phyloP scores from a whole-genome alignment of 2,113 vertebrate genomes.

The Phyllostomus discolor region DNA sequence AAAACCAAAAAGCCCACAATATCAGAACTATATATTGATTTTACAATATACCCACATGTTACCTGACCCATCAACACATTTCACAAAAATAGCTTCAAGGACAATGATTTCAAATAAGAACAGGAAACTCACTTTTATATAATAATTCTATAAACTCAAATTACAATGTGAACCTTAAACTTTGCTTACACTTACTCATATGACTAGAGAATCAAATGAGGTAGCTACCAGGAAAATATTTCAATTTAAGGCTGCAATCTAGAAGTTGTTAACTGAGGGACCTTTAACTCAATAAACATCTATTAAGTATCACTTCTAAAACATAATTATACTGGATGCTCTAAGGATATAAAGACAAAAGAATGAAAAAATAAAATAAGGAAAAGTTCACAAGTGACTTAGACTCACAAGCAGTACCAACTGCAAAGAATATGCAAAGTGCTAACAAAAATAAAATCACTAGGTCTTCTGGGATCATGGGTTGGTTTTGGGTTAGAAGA shows the following conservation, averaged over 20 bases:
- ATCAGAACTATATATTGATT: not conserved
- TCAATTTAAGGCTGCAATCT: not conserved
- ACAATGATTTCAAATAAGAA: not conserved
- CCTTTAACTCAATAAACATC: not conserved
- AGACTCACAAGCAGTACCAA: not conserved
- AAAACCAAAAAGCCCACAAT: not conserved
- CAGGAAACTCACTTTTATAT: not conserved
- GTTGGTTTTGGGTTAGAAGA: not conserved
- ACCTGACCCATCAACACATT: not conserved
- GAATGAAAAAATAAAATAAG: not conserved
- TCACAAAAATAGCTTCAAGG: constrained; percentile 14
- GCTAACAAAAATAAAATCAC: not conserved
- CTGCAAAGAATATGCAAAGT: not conserved
- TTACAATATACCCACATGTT: not conserved
- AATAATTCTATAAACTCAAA: constrained; percentile 8
- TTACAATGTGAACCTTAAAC: not conserved
- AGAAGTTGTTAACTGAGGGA: not conserved
- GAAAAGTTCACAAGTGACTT: not conserved
- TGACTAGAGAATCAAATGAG: not conserved
- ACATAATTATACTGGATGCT: not conserved
- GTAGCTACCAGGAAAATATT: not conserved
- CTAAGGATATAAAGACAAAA: not conserved
- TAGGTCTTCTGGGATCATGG: not conserved
- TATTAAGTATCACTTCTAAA: not conserved
- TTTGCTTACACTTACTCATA: constrained; percentile 1